phyloP scores from a whole-genome alignment of 1,140 invertebrate species.

The Rhagoletis zephyria region DNA sequence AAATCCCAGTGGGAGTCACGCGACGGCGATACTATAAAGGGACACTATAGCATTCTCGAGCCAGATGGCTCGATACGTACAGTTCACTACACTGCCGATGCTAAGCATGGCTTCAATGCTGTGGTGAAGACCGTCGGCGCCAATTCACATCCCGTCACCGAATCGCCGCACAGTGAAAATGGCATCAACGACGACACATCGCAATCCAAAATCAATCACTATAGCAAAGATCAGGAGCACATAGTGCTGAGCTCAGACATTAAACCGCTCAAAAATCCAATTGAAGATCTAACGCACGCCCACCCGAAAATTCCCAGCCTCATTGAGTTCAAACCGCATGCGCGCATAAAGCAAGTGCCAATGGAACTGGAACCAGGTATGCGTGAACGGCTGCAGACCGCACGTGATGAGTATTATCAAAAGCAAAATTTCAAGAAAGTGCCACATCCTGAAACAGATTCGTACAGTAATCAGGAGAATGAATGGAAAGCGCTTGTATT shows the following conservation, averaged over 20 bases:
- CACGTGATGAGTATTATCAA: slow-evolving; percentile 68
- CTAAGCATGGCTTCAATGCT: slow-evolving; percentile 79
- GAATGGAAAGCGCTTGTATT: slow-evolving; percentile 70
- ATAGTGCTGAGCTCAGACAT: slow-evolving; percentile 72
- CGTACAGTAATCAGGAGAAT: slow-evolving; percentile 63
- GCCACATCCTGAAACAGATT: slow-evolving; percentile 24
- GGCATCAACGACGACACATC: slow-evolving; percentile 67
- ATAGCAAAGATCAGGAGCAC: slow-evolving; percentile 72
- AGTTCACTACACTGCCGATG: slow-evolving; percentile 79
- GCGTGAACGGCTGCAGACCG: slow-evolving; percentile 63
- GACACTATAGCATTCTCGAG: slow-evolving; percentile 80
- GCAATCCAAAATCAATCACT: slow-evolving; percentile 73
- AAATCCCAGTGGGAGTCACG: slow-evolving; percentile 79
- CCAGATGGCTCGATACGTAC: slow-evolving; percentile 78
- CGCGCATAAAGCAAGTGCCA: slow-evolving; percentile 69
- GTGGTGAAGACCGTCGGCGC: slow-evolving; percentile 77
- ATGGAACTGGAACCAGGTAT: slow-evolving; percentile 70
- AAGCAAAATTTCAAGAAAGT: slow-evolving; percentile 50
- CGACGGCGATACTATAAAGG: slow-evolving; percentile 76
- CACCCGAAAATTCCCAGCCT: slow-evolving; percentile 70
- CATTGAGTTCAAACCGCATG: slow-evolving; percentile 70
- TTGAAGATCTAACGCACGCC: slow-evolving; percentile 68
- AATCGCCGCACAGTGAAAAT: slow-evolving; percentile 64
- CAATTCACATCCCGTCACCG: slow-evolving; percentile 74
- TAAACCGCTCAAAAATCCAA: slow-evolving; percentile 66